phyloP scores from a whole-genome alignment of 2,888 invertebrate genomes.

The Acleris literana region DNA sequence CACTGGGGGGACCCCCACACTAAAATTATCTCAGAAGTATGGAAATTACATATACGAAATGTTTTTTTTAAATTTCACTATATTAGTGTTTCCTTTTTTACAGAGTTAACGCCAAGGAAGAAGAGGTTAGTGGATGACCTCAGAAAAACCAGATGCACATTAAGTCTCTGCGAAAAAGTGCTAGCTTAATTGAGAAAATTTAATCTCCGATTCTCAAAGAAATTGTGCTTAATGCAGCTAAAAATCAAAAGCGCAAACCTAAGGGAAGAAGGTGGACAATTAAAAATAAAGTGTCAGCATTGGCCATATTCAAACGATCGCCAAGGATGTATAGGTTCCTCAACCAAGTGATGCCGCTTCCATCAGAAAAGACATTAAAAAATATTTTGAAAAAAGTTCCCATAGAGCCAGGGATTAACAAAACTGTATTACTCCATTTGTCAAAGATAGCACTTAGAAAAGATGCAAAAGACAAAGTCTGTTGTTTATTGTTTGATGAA shows the following conservation, averaged over 20 bases:
- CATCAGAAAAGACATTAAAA: conserved; percentile 30
- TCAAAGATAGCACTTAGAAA: neutral
- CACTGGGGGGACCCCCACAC: too few species aligned
- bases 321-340: conserved; percentile 29
- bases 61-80: too few species aligned
- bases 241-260: conserved; percentile 6
- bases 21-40: too few species aligned
- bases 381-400: conserved; percentile 24
- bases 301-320: conserved; percentile 30
- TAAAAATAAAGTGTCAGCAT: neutral
- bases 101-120: too few species aligned
- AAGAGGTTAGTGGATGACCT: too few species aligned
- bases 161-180: neutral
- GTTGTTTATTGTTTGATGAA: conserved; percentile 25
- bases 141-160: too few species aligned
- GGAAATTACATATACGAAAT: too few species aligned
- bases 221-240: neutral
- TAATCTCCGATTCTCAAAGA: conserved; percentile 3
- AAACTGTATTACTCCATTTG: neutral
- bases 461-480: conserved; percentile 4
- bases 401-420: conserved; percentile 22
- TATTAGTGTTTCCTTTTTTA: too few species aligned
- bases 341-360: conserved; percentile 15
- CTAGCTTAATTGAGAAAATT: conserved; percentile 1
- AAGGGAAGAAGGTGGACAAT: conserved; percentile 1